Conservation (phyloP, 2,797 vertebrate genomes). For the Liparis tanakae region DNA sequence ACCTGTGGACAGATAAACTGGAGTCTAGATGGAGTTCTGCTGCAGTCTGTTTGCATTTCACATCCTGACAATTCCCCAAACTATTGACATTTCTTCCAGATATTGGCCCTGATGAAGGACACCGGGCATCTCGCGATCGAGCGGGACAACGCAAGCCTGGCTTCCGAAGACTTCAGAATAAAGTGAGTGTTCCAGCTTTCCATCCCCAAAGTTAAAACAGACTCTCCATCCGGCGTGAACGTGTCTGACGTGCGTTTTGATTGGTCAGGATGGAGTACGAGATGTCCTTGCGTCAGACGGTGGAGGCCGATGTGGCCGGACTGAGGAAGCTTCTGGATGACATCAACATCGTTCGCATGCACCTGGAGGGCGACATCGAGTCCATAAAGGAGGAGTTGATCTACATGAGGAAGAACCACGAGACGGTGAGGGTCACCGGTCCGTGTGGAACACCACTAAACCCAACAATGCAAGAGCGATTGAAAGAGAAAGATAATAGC, state of each 20-base stretch:
- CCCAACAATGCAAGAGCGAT: background rate
- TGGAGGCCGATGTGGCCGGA: slow-evolving; percentile 82
- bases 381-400: slow-evolving; percentile 86
- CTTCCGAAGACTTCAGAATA: slow-evolving; percentile 85
- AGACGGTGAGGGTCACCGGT: slow-evolving; percentile 48
- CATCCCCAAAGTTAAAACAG: background rate
- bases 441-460: background rate
- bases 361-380: slow-evolving; percentile 87
- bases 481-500: background rate
- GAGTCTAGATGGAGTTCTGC: background rate
- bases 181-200: slow-evolving; percentile 78
- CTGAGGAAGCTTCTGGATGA: slow-evolving; percentile 87
- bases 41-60: background rate
- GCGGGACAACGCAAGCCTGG: slow-evolving; percentile 86
- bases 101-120: slow-evolving; percentile 72
- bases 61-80: background rate
- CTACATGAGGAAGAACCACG: slow-evolving; percentile 85
- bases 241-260: slow-evolving; percentile 5
- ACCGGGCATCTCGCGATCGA: slow-evolving; percentile 80
- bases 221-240: background rate
- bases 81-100: slow-evolving; percentile 68
- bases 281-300: slow-evolving; percentile 80
- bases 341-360: slow-evolving; percentile 82
- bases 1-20: background rate
- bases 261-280: slow-evolving; percentile 82